phyloP scores from a whole-genome alignment of 2,888 invertebrate genomes.

The Congeria kusceri region DNA sequence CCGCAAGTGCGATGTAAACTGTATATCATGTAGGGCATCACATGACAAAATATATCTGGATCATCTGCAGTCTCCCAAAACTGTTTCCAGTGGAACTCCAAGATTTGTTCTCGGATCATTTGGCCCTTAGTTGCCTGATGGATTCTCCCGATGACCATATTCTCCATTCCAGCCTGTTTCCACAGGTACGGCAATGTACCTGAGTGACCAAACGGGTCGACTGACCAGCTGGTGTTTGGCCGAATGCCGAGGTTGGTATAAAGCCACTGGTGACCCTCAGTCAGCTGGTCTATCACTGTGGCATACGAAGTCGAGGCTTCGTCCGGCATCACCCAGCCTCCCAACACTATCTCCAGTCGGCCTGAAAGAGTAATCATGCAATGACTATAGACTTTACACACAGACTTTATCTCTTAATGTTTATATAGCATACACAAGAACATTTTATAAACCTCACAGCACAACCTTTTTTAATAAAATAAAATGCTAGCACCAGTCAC shows the following conservation, averaged over 20 bases:
- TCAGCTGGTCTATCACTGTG: conserved; percentile 83
- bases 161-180: conserved; percentile 81
- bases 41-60: conserved; percentile 92
- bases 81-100: conserved; percentile 97
- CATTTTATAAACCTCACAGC: too few species aligned
- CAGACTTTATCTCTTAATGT: neutral
- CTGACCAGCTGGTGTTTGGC: conserved; percentile 83
- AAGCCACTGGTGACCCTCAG: conserved; percentile 85
- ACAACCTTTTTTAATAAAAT: too few species aligned
- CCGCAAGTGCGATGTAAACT: conserved; percentile 98
- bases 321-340: conserved; percentile 85
- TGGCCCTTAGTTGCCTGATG: conserved; percentile 93
- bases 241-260: conserved; percentile 86
- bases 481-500: too few species aligned
- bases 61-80: conserved; percentile 87
- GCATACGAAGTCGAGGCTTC: conserved; percentile 83
- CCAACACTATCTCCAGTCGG: conserved; percentile 83
- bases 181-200: conserved; percentile 83
- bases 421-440: neutral
- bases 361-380: conserved; percentile 56
- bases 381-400: neutral
- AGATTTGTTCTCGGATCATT: conserved; percentile 91
- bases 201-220: conserved; percentile 85
- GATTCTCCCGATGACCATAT: conserved; percentile 84
- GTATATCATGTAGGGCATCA: conserved; percentile 98